These are phyloP conservation scores for Xiphorhynchus erythropygius DNA, from an alignment of 2,797 vertebrate genomes.

Conservation along the genomic window DNA sequence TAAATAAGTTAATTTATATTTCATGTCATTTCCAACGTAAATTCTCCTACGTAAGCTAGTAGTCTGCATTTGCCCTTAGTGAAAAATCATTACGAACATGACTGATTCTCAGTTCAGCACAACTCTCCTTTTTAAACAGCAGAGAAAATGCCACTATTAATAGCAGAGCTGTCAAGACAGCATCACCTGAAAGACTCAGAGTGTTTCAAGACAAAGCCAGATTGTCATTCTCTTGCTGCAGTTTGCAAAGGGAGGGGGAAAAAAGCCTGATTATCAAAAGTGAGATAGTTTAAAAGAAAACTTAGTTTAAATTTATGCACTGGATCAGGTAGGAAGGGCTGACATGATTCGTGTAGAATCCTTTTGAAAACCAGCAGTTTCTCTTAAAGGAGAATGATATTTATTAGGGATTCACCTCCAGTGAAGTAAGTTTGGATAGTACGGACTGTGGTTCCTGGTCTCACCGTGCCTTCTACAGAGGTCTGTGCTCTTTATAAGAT, in stretches of 20 bases:
- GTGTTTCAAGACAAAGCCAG: conserved; percentile 57
- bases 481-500: not conserved
- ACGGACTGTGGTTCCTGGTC: not conserved
- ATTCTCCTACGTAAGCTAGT: not conserved
- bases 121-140: not conserved
- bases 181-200: conserved; percentile 46
- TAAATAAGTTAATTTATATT: not conserved
- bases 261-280: not conserved
- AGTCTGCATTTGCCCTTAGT: not conserved
- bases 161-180: conserved; percentile 65
- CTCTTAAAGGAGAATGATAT: not conserved
- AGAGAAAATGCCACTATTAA: conserved; percentile 60
- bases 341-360: not conserved
- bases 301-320: conserved; percentile 26
- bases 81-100: not conserved
- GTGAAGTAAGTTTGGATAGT: not conserved
- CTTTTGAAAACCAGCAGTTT: not conserved
- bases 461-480: not conserved
- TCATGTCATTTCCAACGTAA: not conserved
- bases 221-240: conserved; percentile 35
- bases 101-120: conserved; percentile 18
- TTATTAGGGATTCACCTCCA: not conserved
- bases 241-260: not conserved
- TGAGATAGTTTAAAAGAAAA: conserved; percentile 24
- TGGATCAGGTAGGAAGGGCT: not conserved